These are phyloP conservation scores for Notiomystis cincta DNA, from an alignment of 2,113 vertebrate genomes.

Conservation along the genomic window DNA sequence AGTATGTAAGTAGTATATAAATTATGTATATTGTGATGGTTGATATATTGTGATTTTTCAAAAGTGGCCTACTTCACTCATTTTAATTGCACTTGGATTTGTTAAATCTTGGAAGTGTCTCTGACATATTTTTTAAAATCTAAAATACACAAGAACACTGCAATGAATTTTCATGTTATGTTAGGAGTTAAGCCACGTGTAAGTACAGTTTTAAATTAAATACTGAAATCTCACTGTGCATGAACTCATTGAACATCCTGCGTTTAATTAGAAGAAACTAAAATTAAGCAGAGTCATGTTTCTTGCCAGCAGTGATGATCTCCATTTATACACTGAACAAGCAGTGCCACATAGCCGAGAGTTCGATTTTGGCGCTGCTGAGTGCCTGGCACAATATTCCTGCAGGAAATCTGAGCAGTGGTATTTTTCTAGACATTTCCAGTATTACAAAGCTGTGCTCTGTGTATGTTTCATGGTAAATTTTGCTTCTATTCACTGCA, in stretches of 20 bases:
- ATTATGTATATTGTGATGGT: accelerated
- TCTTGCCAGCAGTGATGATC: background rate
- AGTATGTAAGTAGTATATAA: background rate
- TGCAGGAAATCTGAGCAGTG: background rate
- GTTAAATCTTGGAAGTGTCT: background rate
- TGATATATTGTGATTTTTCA: background rate
- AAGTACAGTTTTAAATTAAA: background rate
- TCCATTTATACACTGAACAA: background rate
- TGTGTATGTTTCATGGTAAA: background rate
- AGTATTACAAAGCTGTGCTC: background rate
- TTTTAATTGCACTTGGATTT: background rate
- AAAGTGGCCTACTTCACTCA: background rate
- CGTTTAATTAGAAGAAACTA: background rate
- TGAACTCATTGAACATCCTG: background rate
- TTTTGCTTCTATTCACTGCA: background rate
- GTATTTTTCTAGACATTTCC: background rate
- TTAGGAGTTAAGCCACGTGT: background rate
- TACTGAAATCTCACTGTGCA: background rate
- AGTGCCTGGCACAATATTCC: background rate
- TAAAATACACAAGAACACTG: background rate
- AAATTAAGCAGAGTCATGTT: background rate
- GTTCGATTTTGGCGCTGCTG: background rate
- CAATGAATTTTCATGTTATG: background rate
- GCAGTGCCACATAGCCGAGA: background rate
- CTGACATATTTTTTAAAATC: background rate